Conservation (phyloP, 2,888 invertebrate species). For the Anoncus sp. region DNA sequence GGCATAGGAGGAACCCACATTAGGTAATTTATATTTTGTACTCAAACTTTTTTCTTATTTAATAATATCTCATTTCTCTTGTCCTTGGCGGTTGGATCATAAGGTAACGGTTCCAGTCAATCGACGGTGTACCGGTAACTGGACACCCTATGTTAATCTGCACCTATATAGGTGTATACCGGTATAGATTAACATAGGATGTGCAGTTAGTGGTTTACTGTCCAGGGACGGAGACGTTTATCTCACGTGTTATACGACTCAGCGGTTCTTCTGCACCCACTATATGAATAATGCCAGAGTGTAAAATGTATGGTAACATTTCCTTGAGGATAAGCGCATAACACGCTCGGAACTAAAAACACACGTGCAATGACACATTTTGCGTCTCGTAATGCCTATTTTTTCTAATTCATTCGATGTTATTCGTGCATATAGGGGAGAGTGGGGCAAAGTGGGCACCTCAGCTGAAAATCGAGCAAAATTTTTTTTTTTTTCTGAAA, state of each 20-base stretch:
- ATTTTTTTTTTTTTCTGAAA: too few relatives aligned
- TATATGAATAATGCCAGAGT: not conserved
- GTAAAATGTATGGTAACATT: slow-evolving; percentile 34
- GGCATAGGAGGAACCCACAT: slow-evolving; percentile 86
- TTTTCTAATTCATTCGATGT: slow-evolving; percentile 2
- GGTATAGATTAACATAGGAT: too few relatives aligned
- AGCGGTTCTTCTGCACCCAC: not conserved
- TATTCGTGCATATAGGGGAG: too few relatives aligned
- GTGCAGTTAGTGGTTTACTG: too few relatives aligned
- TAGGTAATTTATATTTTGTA: slow-evolving; percentile 63
- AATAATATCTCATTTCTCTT: not conserved
- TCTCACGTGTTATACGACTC: not conserved
- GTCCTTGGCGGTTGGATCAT: not conserved
- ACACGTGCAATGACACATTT: slow-evolving; percentile 11
- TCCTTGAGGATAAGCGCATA: not conserved
- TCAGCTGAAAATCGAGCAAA: too few relatives aligned
- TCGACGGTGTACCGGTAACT: too few relatives aligned
- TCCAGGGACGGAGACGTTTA: too few relatives aligned
- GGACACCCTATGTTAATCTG: too few relatives aligned
- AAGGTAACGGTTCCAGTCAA: too few relatives aligned
- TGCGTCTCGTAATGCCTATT: slow-evolving; percentile 13
- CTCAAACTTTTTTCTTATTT: slow-evolving; percentile 4
- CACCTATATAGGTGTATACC: too few relatives aligned
- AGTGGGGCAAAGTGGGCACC: too few relatives aligned
- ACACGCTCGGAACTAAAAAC: slow-evolving; percentile 11